Conservation (phyloP, 2,797 vertebrate species). For the Champsocephalus esox region DNA sequence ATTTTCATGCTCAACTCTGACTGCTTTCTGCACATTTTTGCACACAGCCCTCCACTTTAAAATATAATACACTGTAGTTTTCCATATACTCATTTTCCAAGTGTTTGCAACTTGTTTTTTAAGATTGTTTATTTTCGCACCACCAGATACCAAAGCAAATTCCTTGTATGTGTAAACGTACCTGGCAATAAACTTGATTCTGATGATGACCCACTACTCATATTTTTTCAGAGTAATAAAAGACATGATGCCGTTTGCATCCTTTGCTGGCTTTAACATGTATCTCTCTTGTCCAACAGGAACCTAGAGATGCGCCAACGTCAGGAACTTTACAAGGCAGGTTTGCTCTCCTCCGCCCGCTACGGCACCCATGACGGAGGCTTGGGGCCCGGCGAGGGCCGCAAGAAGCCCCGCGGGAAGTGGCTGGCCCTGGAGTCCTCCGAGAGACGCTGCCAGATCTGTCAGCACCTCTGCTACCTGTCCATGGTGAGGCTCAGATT, state of each 20-base stretch:
- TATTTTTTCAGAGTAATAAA: not conserved
- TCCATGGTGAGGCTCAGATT: conserved; percentile 91
- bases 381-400: conserved; percentile 85
- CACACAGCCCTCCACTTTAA: no score
- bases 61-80: no score
- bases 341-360: conserved; percentile 94
- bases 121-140: no score
- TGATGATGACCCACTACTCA: not conserved
- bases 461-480: conserved; percentile 97
- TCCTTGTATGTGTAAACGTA: no score
- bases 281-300: conserved; percentile 78
- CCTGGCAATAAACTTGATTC: no score
- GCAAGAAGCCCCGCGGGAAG: conserved; percentile 95
- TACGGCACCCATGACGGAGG: conserved; percentile 92
- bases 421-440: conserved; percentile 97
- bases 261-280: not conserved
- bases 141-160: no score
- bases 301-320: conserved; percentile 97
- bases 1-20: no score
- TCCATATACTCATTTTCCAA: no score
- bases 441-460: conserved; percentile 96
- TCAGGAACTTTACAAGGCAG: conserved; percentile 93
- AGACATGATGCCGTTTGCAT: not conserved
- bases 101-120: no score
- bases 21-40: no score